These are phyloP conservation scores for Lampropteryx suffumata DNA, from an alignment of 2,888 invertebrate species.

Conservation along the genomic window DNA sequence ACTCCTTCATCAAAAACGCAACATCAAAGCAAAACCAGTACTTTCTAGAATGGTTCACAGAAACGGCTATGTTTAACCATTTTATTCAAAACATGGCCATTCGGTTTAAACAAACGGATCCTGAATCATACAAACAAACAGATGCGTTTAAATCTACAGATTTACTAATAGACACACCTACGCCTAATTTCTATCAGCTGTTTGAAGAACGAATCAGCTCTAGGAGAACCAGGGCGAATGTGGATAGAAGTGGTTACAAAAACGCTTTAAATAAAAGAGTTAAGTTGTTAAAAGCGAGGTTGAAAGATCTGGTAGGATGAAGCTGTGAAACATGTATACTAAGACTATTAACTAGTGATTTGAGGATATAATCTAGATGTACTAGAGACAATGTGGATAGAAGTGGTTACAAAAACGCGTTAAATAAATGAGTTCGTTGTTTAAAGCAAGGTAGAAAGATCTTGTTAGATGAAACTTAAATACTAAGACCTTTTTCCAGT, in stretches of 20 bases:
- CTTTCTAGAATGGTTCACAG: constrained; percentile 93
- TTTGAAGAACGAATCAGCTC: constrained; percentile 58
- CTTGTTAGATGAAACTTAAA: not conserved
- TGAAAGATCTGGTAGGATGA: constrained; percentile 70
- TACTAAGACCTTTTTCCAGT: too few species aligned
- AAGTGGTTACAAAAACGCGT: too few species aligned
- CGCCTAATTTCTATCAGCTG: constrained; percentile 70
- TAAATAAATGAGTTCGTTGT: too few species aligned
- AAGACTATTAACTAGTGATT: too few species aligned
- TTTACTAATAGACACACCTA: constrained; percentile 62
- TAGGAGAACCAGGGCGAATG: constrained; percentile 46
- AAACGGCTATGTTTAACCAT: constrained; percentile 92
- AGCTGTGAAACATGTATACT: too few species aligned
- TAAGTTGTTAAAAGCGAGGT: constrained; percentile 63
- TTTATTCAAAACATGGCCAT: constrained; percentile 84
- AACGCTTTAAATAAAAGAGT: constrained; percentile 72
- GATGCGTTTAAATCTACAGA: constrained; percentile 22
- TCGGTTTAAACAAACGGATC: constrained; percentile 36
- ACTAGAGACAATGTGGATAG: too few species aligned
- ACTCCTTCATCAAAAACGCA: constrained; percentile 86
- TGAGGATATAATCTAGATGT: too few species aligned
- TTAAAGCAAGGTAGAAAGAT: not conserved
- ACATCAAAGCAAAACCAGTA: constrained; percentile 86
- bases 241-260: constrained; percentile 62
- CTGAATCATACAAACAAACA: constrained; percentile 19